phyloP scores from a whole-genome alignment of 2,797 vertebrate genomes.

The Rhodeus uyekii region DNA sequence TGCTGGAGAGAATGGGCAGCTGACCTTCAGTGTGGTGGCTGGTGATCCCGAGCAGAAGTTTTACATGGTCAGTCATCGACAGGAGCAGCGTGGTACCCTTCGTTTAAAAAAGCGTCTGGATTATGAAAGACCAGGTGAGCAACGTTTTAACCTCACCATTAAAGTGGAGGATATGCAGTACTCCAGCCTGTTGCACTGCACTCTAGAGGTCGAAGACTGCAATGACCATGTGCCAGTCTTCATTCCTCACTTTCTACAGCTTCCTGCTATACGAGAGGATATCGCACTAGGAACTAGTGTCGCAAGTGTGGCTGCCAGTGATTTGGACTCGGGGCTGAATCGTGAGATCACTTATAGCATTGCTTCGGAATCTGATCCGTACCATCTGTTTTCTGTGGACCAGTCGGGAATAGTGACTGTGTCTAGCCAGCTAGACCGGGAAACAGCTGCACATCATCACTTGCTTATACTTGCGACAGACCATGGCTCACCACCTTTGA shows the following conservation, averaged over 20 bases:
- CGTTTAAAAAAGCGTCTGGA: constrained; percentile 85
- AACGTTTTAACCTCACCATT: constrained; percentile 86
- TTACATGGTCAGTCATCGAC: constrained; percentile 81
- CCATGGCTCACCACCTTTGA: constrained; percentile 77
- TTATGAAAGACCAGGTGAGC: constrained; percentile 84
- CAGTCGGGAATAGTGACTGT: constrained; percentile 79
- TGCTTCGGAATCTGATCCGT: constrained; percentile 78
- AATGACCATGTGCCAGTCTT: constrained; percentile 90
- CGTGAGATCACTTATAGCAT: constrained; percentile 83
- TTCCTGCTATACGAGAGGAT: constrained; percentile 81
- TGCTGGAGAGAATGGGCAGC: constrained; percentile 80
- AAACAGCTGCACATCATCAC: constrained; percentile 75
- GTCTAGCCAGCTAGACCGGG: constrained; percentile 79
- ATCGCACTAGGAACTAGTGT: constrained; percentile 80
- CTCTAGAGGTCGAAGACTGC: constrained; percentile 86
- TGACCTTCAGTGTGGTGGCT: constrained; percentile 82
- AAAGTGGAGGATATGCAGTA: constrained; percentile 88
- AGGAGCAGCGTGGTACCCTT: constrained; percentile 80
- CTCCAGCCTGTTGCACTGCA: constrained; percentile 80
- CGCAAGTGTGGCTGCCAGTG: constrained; percentile 79
- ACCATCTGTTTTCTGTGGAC: constrained; percentile 79
- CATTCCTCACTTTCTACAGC: constrained; percentile 78
- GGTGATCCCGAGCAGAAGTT: constrained; percentile 90
- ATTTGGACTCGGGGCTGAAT: constrained; percentile 85
- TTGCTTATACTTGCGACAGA: constrained; percentile 85